Evolutionary conservation across 2,888 invertebrate genomes (phyloP).

Genomic region (Stenodera caucasica): DNA sequence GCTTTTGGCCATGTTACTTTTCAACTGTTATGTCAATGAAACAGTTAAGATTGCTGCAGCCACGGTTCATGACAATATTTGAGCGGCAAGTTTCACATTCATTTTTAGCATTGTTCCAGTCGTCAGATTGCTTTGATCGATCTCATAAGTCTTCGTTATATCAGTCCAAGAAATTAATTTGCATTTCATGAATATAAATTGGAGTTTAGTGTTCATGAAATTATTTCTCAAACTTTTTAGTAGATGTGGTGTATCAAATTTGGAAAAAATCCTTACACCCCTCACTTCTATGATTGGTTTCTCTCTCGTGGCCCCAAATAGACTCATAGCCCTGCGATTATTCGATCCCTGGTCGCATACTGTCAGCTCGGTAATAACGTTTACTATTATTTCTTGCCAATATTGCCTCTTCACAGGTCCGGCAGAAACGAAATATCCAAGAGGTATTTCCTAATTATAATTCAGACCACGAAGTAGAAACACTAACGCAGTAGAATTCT

Average conservation of each 20-base stretch:
- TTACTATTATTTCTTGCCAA: conserved; percentile 17
- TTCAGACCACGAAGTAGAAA: conserved; percentile 23
- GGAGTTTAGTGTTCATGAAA: conserved; percentile 20
- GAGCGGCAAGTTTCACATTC: conserved; percentile 25
- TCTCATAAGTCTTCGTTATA: conserved; percentile 17
- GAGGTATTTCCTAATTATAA: conserved; percentile 23
- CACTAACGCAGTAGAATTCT: conserved; percentile 15
- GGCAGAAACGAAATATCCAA: conserved; percentile 24
- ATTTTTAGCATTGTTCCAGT: conserved; percentile 22
- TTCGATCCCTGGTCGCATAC: conserved; percentile 27
- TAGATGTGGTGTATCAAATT: conserved; percentile 26
- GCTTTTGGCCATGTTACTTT: conserved; percentile 19
- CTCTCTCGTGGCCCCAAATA: conserved; percentile 22
- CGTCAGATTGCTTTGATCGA: conserved; percentile 19
- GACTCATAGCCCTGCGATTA: conserved; percentile 16
- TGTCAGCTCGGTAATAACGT: conserved; percentile 14
- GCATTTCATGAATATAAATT: conserved; percentile 7
- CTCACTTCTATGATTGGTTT: conserved; percentile 16
- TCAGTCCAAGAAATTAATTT: conserved; percentile 19
- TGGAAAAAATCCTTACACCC: conserved; percentile 15
- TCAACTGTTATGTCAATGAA: conserved; percentile 15
- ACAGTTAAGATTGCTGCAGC: conserved; percentile 25
- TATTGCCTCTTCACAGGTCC: conserved; percentile 16
- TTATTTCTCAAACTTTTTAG: conserved; percentile 24
- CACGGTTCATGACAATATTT: conserved; percentile 26